These are phyloP conservation scores for Pachycephus smyrnensis DNA, from an alignment of 2,888 invertebrate genomes.

Conservation along the genomic window DNA sequence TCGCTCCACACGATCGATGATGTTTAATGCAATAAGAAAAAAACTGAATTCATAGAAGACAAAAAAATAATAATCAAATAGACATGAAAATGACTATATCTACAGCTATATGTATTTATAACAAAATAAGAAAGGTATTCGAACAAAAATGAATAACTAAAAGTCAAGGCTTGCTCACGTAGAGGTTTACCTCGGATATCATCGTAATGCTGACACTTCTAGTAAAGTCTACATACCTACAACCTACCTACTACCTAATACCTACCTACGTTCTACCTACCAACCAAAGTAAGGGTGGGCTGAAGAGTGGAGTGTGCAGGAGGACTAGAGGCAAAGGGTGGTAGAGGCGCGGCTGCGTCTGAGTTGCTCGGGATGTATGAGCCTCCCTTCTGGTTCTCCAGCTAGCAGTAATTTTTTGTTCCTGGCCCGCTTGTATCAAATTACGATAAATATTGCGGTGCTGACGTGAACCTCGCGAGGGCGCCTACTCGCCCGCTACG, in stretches of 20 bases:
- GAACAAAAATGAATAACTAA: background rate
- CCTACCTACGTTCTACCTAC: background rate
- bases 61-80: background rate
- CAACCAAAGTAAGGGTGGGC: background rate
- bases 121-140: background rate
- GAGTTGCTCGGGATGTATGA: constrained; percentile 61
- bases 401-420: constrained; percentile 55
- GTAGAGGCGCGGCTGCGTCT: constrained; percentile 59
- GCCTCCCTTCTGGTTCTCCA: constrained; percentile 42
- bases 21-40: background rate
- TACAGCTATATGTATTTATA: background rate
- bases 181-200: background rate
- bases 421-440: constrained; percentile 59
- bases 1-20: constrained; percentile 55
- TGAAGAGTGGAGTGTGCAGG: constrained; percentile 22
- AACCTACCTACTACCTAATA: too few species aligned
- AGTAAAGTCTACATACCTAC: background rate
- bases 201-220: background rate
- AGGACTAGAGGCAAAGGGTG: constrained; percentile 33
- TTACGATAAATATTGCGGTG: constrained; percentile 61
- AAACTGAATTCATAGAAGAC: background rate
- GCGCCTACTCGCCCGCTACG: constrained; percentile 31
- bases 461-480: constrained; percentile 51
- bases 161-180: background rate
- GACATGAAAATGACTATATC: background rate